phyloP scores from a whole-genome alignment of 2,113 vertebrate genomes.

The cattle (Bos taurus) region ARS-UCD2.0 NC_037340.1:67435501-67436000 shows the following conservation, averaged over 20 bases:
- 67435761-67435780: neutral
- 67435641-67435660: neutral
- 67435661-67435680: neutral
- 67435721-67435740: neutral
- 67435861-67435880: neutral
- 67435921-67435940: neutral
- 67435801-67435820: neutral
- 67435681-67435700: neutral
- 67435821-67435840: neutral
- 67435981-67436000: neutral
- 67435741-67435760: neutral
- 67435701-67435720: neutral
- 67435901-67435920: neutral
- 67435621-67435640: neutral
- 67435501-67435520: neutral
- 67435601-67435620: neutral
- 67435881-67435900: slow-evolving; percentile 4
- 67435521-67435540: neutral
- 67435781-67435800: neutral
- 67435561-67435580: neutral
- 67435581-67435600: neutral
- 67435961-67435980: slow-evolving; percentile 1
- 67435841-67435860: neutral
- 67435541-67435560: neutral
- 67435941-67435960: neutral